Percentiles rank a stretch among this genome's conserved stretches.
These are phyloP conservation scores for Hypomecis punctinalis DNA, from an alignment of 2,888 invertebrate species.

Conservation along the genomic window DNA sequence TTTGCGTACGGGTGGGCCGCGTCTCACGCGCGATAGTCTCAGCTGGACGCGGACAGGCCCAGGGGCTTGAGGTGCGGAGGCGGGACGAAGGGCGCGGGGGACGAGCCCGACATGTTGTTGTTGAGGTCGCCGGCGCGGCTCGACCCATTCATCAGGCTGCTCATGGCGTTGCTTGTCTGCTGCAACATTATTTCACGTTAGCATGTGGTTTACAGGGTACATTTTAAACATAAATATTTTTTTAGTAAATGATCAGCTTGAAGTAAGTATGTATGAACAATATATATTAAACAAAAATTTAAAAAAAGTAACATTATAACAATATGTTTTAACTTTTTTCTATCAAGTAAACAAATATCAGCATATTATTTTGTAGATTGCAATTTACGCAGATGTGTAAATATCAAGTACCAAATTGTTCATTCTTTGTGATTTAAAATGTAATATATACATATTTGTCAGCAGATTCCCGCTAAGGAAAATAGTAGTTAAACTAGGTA, in stretches of 20 bases:
- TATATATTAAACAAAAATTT: too few species aligned
- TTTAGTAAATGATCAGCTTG: too few species aligned
- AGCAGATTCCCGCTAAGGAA: too few species aligned
- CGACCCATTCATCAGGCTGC: conserved; percentile 83
- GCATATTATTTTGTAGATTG: too few species aligned
- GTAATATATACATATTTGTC: too few species aligned
- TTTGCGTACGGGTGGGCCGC: conserved; percentile 77
- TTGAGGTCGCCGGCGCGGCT: conserved; percentile 86
- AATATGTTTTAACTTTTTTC: too few species aligned
- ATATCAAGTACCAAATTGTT: conserved; percentile 26
- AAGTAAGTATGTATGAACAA: too few species aligned
- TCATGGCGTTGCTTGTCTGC: conserved; percentile 78
- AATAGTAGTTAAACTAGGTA: too few species aligned
- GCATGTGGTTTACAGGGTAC: background rate
- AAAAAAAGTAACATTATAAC: too few species aligned
- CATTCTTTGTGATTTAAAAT: conserved; percentile 2
- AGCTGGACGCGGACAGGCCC: conserved; percentile 87
- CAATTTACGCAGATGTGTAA: background rate
- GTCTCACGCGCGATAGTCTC: conserved; percentile 84
- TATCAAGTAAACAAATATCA: too few species aligned
- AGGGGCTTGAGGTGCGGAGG: conserved; percentile 85
- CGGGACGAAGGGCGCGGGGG: conserved; percentile 72
- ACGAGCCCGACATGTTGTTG: conserved; percentile 88
- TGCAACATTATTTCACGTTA: conserved; percentile 44
- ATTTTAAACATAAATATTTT: background rate